Percentiles rank a stretch among this genome's conserved stretches.
Conservation (phyloP, 2,113 vertebrate genomes). For the Crotalus horridus region DNA sequence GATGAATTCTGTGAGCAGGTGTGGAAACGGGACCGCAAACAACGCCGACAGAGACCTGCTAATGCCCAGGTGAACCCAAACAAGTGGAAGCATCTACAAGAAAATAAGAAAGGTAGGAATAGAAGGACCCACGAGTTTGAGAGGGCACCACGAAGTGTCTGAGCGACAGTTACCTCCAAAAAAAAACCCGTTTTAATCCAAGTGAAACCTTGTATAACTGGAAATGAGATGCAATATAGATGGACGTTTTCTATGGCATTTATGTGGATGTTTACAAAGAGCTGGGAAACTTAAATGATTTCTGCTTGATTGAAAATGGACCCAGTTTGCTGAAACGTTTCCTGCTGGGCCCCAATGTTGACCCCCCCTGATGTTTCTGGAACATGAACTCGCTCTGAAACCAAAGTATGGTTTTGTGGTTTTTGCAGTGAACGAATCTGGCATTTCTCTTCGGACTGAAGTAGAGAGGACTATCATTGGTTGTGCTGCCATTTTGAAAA, state of each 20-base stretch:
- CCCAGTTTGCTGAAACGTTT: conserved; percentile 65
- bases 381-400: conserved; percentile 48
- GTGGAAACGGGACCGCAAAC: conserved; percentile 95
- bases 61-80: conserved; percentile 75
- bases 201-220: conserved; percentile 79
- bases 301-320: conserved; percentile 69
- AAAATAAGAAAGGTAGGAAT: conserved; percentile 96
- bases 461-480: conserved; percentile 62
- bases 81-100: conserved; percentile 97
- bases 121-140: conserved; percentile 98
- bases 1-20: conserved; percentile 99
- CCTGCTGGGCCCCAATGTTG: conserved; percentile 51
- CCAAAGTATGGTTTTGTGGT: conserved; percentile 59
- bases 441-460: conserved; percentile 63
- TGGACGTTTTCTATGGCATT: conserved; percentile 75
- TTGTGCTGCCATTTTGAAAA: conserved; percentile 60
- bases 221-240: conserved; percentile 82
- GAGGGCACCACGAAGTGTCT: conserved; percentile 95
- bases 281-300: conserved; percentile 68
- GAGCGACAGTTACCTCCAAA: conserved; percentile 72
- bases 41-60: conserved; percentile 83
- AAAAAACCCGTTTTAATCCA: conserved; percentile 70
- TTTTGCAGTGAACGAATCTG: conserved; percentile 55
- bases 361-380: conserved; percentile 53
- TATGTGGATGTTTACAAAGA: conserved; percentile 85